A percentile compares a stretch with the other conserved stretches of the same genome.
phyloP scores from a whole-genome alignment of 2,797 vertebrate species.

The Crax fasciolata region DNA sequence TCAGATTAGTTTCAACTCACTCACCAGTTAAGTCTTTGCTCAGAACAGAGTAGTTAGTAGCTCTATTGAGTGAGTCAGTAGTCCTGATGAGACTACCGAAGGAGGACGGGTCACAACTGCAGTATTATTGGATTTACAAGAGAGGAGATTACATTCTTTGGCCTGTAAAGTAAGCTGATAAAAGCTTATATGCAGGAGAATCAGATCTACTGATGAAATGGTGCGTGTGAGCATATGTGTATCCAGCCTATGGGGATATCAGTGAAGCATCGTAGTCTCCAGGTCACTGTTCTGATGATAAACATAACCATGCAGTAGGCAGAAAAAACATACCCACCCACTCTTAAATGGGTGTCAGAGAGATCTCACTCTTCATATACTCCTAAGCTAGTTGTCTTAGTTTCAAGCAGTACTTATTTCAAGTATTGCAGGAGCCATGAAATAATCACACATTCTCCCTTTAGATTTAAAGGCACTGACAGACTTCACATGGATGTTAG shows the following conservation, averaged over 20 bases:
- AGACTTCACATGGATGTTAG: not conserved
- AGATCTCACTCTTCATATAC: not conserved
- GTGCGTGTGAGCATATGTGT: accelerated
- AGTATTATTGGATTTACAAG: not conserved
- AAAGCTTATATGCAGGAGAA: not conserved
- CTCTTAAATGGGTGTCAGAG: not conserved
- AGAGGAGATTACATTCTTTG: not conserved
- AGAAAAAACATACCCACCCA: not conserved
- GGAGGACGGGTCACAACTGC: not conserved
- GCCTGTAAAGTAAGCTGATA: not conserved
- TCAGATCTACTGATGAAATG: not conserved
- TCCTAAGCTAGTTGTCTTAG: not conserved
- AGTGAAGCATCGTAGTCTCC: accelerated
- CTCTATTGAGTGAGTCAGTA: not conserved
- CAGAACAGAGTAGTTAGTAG: not conserved
- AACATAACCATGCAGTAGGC: not conserved
- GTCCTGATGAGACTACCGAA: not conserved
- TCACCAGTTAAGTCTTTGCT: not conserved
- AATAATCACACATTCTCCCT: not conserved
- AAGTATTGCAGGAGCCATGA: not conserved
- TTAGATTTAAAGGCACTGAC: not conserved
- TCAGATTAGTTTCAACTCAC: not conserved
- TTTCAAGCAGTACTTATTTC: not conserved
- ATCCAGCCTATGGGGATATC: not conserved
- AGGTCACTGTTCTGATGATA: not conserved